Percentiles rank a stretch among this genome's conserved stretches.
These are phyloP conservation scores for Oreochromis spilurus DNA, from an alignment of 2,113 vertebrate species.

Conservation along the genomic window DNA sequence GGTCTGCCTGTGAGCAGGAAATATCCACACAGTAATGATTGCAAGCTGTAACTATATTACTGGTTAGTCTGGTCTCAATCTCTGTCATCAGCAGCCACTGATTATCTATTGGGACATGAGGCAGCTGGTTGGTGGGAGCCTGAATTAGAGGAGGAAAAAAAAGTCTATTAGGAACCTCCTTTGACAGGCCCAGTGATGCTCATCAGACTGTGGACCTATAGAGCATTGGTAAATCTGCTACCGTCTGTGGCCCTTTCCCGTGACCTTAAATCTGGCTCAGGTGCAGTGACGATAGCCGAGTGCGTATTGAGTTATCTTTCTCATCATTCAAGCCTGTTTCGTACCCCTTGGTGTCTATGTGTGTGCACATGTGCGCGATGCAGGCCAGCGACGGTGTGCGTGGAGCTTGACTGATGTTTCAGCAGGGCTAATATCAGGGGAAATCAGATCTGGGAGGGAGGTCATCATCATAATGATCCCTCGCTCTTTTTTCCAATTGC, in stretches of 20 bases:
- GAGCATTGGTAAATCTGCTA: not conserved
- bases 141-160: conserved; percentile 1
- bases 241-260: not conserved
- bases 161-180: not conserved
- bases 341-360: not conserved
- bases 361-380: not conserved
- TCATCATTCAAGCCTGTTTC: not conserved
- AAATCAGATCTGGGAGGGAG: conserved; percentile 41
- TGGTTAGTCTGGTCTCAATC: not conserved
- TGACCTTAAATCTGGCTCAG: conserved; percentile 27
- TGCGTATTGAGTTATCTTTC: not conserved
- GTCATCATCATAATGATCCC: conserved; percentile 22
- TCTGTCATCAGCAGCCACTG: conserved; percentile 5
- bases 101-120: conserved; percentile 26
- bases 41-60: not conserved
- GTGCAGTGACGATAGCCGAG: conserved; percentile 12
- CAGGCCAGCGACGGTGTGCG: not conserved
- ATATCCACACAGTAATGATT: not conserved
- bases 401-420: conserved; percentile 44
- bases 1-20: not conserved
- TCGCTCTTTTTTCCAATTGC: not conserved
- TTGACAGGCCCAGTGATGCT: not conserved
- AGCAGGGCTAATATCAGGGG: conserved; percentile 44
- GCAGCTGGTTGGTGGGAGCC: conserved; percentile 39
- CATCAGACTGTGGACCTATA: conserved; percentile 11